phyloP scores from a whole-genome alignment of 2,888 invertebrate species.

The Drosophila melanosoma region DNA sequence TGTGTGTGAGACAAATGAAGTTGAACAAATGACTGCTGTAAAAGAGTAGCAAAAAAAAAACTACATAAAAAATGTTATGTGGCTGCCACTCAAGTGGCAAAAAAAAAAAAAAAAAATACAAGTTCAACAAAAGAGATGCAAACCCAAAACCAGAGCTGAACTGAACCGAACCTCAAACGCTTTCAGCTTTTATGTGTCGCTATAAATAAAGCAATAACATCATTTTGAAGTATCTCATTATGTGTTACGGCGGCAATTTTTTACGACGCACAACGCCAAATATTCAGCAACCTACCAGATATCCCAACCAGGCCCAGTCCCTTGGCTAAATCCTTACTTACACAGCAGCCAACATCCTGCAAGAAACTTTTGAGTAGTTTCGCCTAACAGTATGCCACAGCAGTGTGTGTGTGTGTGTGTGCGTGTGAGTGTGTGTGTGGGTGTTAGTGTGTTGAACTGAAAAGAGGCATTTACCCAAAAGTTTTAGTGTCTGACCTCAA shows the following conservation, averaged over 20 bases:
- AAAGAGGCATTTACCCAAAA: slow-evolving; percentile 69
- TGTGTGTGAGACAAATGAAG: slow-evolving; percentile 20
- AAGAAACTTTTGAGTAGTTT: slow-evolving; percentile 60
- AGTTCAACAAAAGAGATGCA: slow-evolving; percentile 9
- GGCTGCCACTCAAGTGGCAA: slow-evolving; percentile 21
- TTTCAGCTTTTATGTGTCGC: slow-evolving; percentile 65
- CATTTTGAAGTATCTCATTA: slow-evolving; percentile 81
- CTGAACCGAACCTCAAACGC: slow-evolving; percentile 21
- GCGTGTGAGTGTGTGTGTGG: slow-evolving; percentile 3
- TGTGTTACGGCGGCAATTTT: slow-evolving; percentile 76
- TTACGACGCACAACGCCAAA: slow-evolving; percentile 57
- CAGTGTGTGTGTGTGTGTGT: slow-evolving; percentile 15
- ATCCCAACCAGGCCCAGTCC: not conserved
- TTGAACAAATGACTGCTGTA: slow-evolving; percentile 47
- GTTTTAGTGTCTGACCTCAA: slow-evolving; percentile 56
- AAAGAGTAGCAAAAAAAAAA: slow-evolving; percentile 55
- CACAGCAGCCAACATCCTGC: slow-evolving; percentile 14
- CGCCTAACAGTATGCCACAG: slow-evolving; percentile 61
- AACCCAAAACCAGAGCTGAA: slow-evolving; percentile 1
- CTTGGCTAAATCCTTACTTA: not conserved
- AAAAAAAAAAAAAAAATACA: slow-evolving; percentile 17
- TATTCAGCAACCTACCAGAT: not conserved
- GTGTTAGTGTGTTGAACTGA: slow-evolving; percentile 23
- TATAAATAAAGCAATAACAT: slow-evolving; percentile 81
- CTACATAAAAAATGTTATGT: slow-evolving; percentile 64